Evolutionary conservation across 2,797 vertebrate genomes (phyloP), one percentile per base, ranked within the genome.

Genomic region (Allobates femoralis): DNA sequence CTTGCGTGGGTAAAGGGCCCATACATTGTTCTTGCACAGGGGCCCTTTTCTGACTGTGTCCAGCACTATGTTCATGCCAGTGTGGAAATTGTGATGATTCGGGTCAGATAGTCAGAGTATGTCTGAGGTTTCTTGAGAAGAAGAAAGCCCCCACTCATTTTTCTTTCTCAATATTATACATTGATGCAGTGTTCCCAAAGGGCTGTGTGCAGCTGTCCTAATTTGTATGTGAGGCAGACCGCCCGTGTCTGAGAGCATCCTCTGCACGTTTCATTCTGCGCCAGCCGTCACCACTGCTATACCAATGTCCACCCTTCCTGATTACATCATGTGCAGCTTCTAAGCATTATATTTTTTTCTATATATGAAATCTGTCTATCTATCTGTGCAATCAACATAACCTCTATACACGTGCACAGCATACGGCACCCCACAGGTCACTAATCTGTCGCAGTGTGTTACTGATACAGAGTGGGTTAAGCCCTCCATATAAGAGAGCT

Each of bases 181-280:
- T 8, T 74, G 34, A 50, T 23, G 30, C 18, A 82, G 80, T 60
- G 55, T 83, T 74, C 34, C 67, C 69, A 83, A 60, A 46, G 53
- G 81, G n/a, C 55, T 74, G 51, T 8, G 71, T 76, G 82, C 71
- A 75, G 82, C 55, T 84, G 71, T 51, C 82, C 82, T 84, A 30
- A 84, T 84, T 84, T 51, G 74, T 62, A 76, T 84, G 71, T 76
- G 37, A 84, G 82, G 55, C 82, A 83, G 58, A 81, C 58, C 46
- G 67, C 66, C 53, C 16, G 53, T 73, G 81, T 83, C 81, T 83
- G 67, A 71, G 67, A 74, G 73, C 67, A 83, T 83, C 53, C 67
- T 73, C 46, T 60, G 53, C 81, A 83, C 66, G 67, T 56, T 76
- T 84, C 41, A 50, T 16, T 74, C 82, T 64, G 67, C n/a, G 32